Evolutionary conservation across 2,888 invertebrate species (phyloP).

Genomic region (Trichopoda pennipes): DNA sequence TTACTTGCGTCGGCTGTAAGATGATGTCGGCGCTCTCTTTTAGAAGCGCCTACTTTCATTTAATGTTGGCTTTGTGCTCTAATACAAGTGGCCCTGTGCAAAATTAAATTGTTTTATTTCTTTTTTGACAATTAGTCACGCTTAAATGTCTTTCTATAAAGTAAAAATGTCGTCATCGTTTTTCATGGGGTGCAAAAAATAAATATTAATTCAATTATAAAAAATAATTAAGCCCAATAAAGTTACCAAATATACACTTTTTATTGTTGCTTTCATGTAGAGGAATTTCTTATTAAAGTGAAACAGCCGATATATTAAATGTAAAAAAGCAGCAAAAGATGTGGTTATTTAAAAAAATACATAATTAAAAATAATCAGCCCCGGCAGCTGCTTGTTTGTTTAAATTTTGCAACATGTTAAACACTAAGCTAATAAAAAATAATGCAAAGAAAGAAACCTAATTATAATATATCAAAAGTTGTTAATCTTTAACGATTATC

Average conservation of each 20-base stretch:
- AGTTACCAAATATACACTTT: slow-evolving; percentile 5
- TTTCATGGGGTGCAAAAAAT: slow-evolving; percentile 27
- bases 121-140: slow-evolving; percentile 62
- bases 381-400: background rate
- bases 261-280: background rate
- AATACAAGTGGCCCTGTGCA: slow-evolving; percentile 17
- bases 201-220: slow-evolving; percentile 67
- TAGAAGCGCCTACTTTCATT: too few relatives aligned
- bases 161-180: slow-evolving; percentile 53
- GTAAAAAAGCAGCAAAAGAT: slow-evolving; percentile 1
- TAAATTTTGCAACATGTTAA: slow-evolving; percentile 20
- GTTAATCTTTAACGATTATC: background rate
- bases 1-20: too few relatives aligned
- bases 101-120: slow-evolving; percentile 14
- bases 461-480: background rate
- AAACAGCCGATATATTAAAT: background rate
- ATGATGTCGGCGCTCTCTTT: background rate
- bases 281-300: background rate
- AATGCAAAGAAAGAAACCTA: background rate
- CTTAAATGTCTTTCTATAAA: slow-evolving; percentile 14
- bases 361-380: slow-evolving; percentile 31
- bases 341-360: background rate
- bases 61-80: too few relatives aligned
- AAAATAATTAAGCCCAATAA: slow-evolving; percentile 53
- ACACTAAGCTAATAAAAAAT: slow-evolving; percentile 3